Base-by-base conservation (phyloP, 2,797 vertebrate species). In the Periparus ater region DNA sequence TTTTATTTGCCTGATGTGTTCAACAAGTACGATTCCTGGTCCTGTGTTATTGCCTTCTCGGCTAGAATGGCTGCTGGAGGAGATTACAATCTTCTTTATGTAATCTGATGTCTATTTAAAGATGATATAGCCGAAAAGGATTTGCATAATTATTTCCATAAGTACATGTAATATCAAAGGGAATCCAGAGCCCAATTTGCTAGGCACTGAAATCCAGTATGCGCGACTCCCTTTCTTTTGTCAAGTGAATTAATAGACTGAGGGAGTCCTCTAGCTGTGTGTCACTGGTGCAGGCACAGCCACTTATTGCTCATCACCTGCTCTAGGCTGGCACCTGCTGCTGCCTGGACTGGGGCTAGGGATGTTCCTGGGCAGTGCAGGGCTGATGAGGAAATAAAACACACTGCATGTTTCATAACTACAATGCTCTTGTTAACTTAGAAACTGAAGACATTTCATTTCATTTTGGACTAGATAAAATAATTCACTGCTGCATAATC, bases 141-240 rank as follows among this genome's bases (percentile, higher is more conserved):
- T 97, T 98, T 98, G 95, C 96, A 97, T 98, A 97, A 97, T 97
- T 97, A 97, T 97, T 97, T 97, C 97, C 92, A 88, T 97, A 97
- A 98, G 96, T 81, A 94, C 88, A 87, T 77, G 95, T 92, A 96
- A 96, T 97, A 96, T 94, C 92, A 91, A 94, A 95, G 94, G 60
- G 94, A 97, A 97, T 95, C 88, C 84, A 96, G 91, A 67, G 76
- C 90, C 90, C 80, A 96, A 95, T 97, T 96, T 91, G 89, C 80
- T 50, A 97, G 95, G 95, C 91, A 71, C 84, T 90, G 94, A 91
- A 97, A 91, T 85, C 87, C 67, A 95, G 94, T 96, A 93, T 4
- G 36, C 30, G 29, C 38, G 19, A 95, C 90, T 96, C 81, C 84
- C 79, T 95, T 72, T 65, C 89, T 91, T 94, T 91, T 84, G 75